Conservation (phyloP, 2,113 vertebrate genomes). For the Eudorcas thomsonii region DNA sequence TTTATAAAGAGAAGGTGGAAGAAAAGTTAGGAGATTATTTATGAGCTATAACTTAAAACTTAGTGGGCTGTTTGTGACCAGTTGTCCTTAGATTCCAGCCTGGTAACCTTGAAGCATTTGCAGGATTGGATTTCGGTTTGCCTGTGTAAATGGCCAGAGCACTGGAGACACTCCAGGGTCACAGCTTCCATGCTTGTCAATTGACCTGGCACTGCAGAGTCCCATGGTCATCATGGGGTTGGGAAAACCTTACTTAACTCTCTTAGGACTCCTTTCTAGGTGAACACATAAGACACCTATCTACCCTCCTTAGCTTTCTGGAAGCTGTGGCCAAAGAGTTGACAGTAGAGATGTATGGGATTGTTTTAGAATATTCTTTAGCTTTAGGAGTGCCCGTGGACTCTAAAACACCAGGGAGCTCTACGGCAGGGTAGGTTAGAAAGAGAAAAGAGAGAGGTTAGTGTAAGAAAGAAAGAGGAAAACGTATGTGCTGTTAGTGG, state of each 20-base stretch:
- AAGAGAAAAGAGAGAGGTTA: background rate
- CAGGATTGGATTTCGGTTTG: background rate
- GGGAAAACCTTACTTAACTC: background rate
- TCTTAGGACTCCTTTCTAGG: background rate
- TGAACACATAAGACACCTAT: accelerated
- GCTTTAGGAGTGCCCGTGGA: background rate
- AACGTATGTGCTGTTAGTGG: background rate
- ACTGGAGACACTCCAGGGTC: background rate
- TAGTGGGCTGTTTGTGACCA: background rate
- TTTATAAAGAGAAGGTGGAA: background rate
- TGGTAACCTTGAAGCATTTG: background rate
- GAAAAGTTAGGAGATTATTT: background rate
- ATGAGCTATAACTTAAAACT: background rate
- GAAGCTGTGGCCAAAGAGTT: background rate
- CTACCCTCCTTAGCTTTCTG: background rate
- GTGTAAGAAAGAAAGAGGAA: background rate
- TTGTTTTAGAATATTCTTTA: background rate
- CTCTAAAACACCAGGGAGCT: background rate
- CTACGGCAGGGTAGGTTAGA: background rate
- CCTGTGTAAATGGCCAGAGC: accelerated
- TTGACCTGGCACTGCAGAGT: background rate
- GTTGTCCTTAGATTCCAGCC: background rate
- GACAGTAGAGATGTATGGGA: background rate
- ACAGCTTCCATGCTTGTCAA: background rate
- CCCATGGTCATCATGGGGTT: accelerated